Evolutionary conservation across 2,888 invertebrate species (phyloP).

Genomic region (Scaptomyza parva): DNA sequence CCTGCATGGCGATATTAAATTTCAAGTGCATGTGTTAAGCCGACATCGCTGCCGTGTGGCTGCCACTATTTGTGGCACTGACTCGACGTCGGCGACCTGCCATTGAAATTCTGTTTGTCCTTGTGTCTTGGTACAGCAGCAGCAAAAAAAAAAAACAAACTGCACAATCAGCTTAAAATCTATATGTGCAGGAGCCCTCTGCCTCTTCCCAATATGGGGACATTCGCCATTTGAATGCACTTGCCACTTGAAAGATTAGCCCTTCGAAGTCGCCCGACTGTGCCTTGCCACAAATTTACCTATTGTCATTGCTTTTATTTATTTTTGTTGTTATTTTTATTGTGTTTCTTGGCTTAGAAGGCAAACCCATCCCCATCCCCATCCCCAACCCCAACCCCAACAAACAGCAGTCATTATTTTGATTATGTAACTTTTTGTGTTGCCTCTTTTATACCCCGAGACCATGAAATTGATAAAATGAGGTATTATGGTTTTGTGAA

Average conservation of each 20-base stretch:
- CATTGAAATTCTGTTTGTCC: slow-evolving; percentile 70
- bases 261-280: slow-evolving; percentile 42
- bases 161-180: slow-evolving; percentile 64
- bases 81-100: slow-evolving; percentile 38
- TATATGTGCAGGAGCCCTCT: background rate
- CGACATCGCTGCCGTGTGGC: slow-evolving; percentile 23
- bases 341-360: slow-evolving; percentile 60
- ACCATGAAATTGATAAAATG: no score
- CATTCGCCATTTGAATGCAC: slow-evolving; percentile 81
- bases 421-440: slow-evolving; percentile 73
- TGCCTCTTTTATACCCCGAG: no score
- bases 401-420: slow-evolving; percentile 73
- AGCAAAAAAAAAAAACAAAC: slow-evolving; percentile 3
- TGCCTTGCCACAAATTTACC: slow-evolving; percentile 56
- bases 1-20: slow-evolving; percentile 72
- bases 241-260: slow-evolving; percentile 84
- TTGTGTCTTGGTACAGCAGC: slow-evolving; percentile 57
- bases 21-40: slow-evolving; percentile 81
- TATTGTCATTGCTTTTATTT: slow-evolving; percentile 74
- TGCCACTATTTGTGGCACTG: slow-evolving; percentile 58
- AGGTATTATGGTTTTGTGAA: no score
- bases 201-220: slow-evolving; percentile 44
- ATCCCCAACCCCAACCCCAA: background rate
- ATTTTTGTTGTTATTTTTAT: slow-evolving; percentile 62
- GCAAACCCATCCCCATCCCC: slow-evolving; percentile 1